Evolutionary conservation across 2,888 invertebrate genomes (phyloP).

Genomic region (Schizotus pectinicornis): DNA sequence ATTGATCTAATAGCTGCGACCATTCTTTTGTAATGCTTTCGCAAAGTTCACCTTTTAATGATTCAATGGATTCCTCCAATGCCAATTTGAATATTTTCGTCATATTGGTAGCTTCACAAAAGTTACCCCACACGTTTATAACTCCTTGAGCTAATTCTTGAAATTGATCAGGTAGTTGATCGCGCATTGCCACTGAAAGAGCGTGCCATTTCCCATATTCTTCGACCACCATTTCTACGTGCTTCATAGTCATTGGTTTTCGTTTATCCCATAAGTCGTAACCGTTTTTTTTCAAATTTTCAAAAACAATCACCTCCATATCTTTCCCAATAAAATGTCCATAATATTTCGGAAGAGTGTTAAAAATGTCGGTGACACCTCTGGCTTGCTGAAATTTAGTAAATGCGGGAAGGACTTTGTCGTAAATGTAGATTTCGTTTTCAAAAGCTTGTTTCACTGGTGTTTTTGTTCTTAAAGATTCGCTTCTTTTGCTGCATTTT

Average conservation of each 20-base stretch:
- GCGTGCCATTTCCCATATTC: conserved; percentile 41
- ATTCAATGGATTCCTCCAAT: too few species aligned
- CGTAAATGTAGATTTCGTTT: conserved; percentile 42
- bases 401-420: conserved; percentile 34
- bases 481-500: conserved; percentile 25
- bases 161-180: conserved; percentile 27
- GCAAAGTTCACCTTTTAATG: too few species aligned
- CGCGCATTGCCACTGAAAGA: conserved; percentile 34
- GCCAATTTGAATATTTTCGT: too few species aligned
- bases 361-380: conserved; percentile 20
- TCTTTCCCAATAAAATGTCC: conserved; percentile 20
- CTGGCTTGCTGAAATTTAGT: conserved; percentile 29
- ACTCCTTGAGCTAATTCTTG: neutral
- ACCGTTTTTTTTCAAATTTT: conserved; percentile 39
- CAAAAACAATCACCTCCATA: conserved; percentile 37
- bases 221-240: conserved; percentile 36
- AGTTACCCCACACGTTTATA: too few species aligned
- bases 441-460: conserved; percentile 28
- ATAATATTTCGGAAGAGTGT: conserved; percentile 30
- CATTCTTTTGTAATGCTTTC: too few species aligned
- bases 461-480: conserved; percentile 18
- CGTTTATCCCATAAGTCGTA: conserved; percentile 38
- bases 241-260: conserved; percentile 41
- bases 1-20: too few species aligned
- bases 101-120: too few species aligned